Evolutionary conservation across 2,888 invertebrate species (phyloP), one percentile per base, ranked within the genome.

Genomic region (Synergus japonicus): DNA sequence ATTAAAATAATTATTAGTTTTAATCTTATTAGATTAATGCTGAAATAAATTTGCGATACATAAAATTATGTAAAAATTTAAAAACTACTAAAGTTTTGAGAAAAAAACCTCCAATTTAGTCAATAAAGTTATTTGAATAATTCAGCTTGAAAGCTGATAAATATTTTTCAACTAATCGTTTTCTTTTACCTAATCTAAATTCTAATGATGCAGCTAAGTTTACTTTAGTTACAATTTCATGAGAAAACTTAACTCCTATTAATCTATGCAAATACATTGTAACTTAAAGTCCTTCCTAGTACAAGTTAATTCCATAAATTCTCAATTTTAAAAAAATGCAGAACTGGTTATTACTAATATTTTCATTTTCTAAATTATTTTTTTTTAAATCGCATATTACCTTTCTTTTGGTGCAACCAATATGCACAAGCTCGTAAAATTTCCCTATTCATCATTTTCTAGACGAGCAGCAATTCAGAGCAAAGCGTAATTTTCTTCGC

Each of bases 391-490:
- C 29, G 18, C 63, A 63, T 13, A 13, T 29, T 63, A 63, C 29
- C 63, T 63, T 63, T 18, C 46, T 63, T 60, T 63, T 29, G 18
- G 18, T 63, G 29, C 63, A 63, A 7, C 22, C 63, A 58, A 18
- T 63, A 13, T 29, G 63, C 22, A 63, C 13, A 29, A 63, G 22
- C 7, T 63, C 69, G 60, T 83, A 78, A 60, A 82, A 41, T 63
- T 73, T 81, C 67, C 78, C 73, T 49, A 63, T 79, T 82, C 85
- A 86, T 86, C 81, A 86, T 79, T 87, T 87, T 87, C 85, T 88
- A 78, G 89, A 86, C 77, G 88, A 89, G 84, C 89, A 89, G 87
- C 89, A 89, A 84, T 88, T 89, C 83, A 89, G 85, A 86, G 88
- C 88, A 86, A 88, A 87, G 85, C 86, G 85, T 83, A 84, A 86